Evolutionary conservation across 2,113 vertebrate genomes (phyloP).

Genomic region (Perca schrenkii): DNA sequence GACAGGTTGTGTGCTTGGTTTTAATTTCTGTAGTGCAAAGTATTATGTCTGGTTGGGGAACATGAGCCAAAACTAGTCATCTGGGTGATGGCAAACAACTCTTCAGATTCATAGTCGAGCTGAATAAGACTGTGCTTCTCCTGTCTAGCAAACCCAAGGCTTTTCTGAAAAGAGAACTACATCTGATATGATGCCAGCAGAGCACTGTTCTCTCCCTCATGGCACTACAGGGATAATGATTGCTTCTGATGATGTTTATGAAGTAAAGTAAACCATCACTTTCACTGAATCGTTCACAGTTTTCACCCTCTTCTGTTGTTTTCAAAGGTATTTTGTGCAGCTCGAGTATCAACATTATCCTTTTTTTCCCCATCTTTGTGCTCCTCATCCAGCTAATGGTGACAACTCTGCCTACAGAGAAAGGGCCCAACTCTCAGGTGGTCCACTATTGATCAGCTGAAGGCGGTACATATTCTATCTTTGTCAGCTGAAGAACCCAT

Average conservation of each 20-base stretch:
- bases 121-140: slow-evolving; percentile 51
- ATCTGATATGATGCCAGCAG: slow-evolving; percentile 64
- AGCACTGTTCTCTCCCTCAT: slow-evolving; percentile 48
- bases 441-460: slow-evolving; percentile 64
- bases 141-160: slow-evolving; percentile 57
- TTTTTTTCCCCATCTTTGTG: slow-evolving; percentile 4
- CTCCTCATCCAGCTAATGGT: slow-evolving; percentile 38
- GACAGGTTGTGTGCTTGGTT: neutral
- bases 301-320: slow-evolving; percentile 16
- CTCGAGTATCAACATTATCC: slow-evolving; percentile 16
- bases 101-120: slow-evolving; percentile 63
- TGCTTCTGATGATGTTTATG: slow-evolving; percentile 61
- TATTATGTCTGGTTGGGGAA: slow-evolving; percentile 32
- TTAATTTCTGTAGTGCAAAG: slow-evolving; percentile 16
- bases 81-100: slow-evolving; percentile 37
- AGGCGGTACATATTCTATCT: slow-evolving; percentile 44
- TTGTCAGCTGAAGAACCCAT: slow-evolving; percentile 43
- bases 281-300: slow-evolving; percentile 20
- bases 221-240: slow-evolving; percentile 59
- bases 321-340: slow-evolving; percentile 26
- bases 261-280: slow-evolving; percentile 40
- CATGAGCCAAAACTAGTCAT: slow-evolving; percentile 36
- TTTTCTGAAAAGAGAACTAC: slow-evolving; percentile 57
- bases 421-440: slow-evolving; percentile 59
- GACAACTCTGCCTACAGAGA: slow-evolving; percentile 53